phyloP scores from a whole-genome alignment of 2,888 invertebrate genomes.

The Elegia similella region DNA sequence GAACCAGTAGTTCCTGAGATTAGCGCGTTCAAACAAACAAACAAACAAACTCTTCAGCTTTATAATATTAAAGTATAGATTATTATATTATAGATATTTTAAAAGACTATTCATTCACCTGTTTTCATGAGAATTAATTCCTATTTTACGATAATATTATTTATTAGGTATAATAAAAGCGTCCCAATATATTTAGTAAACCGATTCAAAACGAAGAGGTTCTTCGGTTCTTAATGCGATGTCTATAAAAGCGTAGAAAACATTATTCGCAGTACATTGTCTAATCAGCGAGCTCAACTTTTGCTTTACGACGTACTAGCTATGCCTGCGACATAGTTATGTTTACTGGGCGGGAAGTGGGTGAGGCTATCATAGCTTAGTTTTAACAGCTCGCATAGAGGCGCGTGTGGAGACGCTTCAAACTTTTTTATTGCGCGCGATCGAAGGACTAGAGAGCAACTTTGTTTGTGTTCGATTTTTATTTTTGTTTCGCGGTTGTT shows the following conservation, averaged over 20 bases:
- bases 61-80: too few relatives aligned
- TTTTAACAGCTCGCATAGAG: constrained; percentile 28
- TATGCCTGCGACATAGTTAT: constrained; percentile 28
- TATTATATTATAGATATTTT: too few relatives aligned
- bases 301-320: constrained; percentile 18
- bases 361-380: constrained; percentile 27
- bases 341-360: constrained; percentile 22
- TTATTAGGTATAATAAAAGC: too few relatives aligned
- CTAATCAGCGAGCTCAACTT: constrained; percentile 5
- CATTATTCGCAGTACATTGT: constrained; percentile 11
- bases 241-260: neutral
- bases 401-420: constrained; percentile 22
- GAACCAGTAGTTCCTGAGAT: too few relatives aligned
- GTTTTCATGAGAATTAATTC: too few relatives aligned
- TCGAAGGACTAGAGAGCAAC: neutral
- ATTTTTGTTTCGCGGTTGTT: neutral
- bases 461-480: constrained; percentile 13
- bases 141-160: too few relatives aligned
- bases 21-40: too few relatives aligned
- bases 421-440: constrained; percentile 23
- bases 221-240: too few relatives aligned
- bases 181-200: too few relatives aligned
- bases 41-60: too few relatives aligned
- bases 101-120: too few relatives aligned
- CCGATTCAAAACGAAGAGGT: too few relatives aligned